Percentiles rank a stretch among this genome's conserved stretches.
Conservation (phyloP, 2,888 invertebrate species). For the Heliconius erato region DNA sequence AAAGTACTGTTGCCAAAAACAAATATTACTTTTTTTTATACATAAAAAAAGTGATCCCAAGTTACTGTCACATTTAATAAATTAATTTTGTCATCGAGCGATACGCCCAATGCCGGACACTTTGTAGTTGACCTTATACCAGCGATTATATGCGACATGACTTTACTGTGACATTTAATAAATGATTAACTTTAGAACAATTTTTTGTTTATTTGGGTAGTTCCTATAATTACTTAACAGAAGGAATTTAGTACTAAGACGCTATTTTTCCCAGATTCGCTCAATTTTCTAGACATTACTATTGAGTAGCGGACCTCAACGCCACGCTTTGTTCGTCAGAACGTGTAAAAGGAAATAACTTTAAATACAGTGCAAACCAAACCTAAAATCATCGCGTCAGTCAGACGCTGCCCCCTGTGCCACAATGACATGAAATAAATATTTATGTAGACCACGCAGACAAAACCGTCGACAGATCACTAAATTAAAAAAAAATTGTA, state of each 20-base stretch:
- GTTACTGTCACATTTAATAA: not conserved
- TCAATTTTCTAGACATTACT: not conserved
- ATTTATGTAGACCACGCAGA: no score
- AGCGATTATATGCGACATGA: constrained; percentile 8
- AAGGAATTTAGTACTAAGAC: not conserved
- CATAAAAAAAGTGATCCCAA: not conserved
- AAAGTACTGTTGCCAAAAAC: not conserved
- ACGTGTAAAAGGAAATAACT: no score
- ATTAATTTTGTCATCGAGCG: constrained; percentile 13
- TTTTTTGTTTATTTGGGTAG: not conserved
- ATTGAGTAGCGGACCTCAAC: not conserved
- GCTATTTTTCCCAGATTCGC: not conserved
- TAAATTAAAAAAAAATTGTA: no score
- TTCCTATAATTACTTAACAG: not conserved
- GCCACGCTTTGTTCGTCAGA: no score
- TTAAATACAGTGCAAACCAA: no score
- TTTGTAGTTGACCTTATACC: constrained; percentile 16
- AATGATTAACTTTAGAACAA: not conserved
- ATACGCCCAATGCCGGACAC: constrained; percentile 19
- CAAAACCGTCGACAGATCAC: no score
- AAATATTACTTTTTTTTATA: not conserved
- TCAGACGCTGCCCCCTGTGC: no score
- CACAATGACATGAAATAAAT: no score
- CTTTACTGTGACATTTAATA: constrained; percentile 4
- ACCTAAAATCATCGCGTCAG: no score